Conservation (phyloP, 2,797 vertebrate species). For the Lerista edwardsae region DNA sequence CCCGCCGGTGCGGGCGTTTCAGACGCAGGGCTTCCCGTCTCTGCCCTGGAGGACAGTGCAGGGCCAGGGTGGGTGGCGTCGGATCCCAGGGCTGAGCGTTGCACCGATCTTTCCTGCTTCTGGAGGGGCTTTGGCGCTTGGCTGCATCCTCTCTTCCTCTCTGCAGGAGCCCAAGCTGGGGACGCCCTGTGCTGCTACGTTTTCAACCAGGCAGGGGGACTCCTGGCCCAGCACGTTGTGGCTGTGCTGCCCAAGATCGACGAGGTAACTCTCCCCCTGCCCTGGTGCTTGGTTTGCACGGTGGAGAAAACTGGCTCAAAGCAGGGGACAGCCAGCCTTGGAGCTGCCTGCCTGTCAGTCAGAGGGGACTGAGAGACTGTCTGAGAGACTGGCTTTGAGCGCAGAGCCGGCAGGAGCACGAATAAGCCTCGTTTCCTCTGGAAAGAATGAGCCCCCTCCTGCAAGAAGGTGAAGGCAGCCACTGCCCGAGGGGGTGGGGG, state of each 20-base stretch:
- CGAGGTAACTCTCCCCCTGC: constrained; percentile 72
- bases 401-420: neutral
- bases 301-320: too few species aligned
- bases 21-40: neutral
- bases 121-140: neutral
- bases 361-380: neutral
- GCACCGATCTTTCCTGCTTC: neutral
- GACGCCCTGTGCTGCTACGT: constrained; percentile 82
- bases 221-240: constrained; percentile 84
- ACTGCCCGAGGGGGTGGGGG: neutral
- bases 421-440: too few species aligned
- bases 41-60: too few species aligned
- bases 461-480: neutral
- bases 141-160: neutral
- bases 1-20: neutral
- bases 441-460: neutral
- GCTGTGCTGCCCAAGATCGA: constrained; percentile 85
- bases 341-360: fast-evolving
- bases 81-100: neutral
- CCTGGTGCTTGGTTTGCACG: neutral
- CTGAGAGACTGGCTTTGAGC: too few species aligned
- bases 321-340: neutral
- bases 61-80: too few species aligned
- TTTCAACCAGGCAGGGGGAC: constrained; percentile 83
- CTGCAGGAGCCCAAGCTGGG: constrained; percentile 81